Base-by-base conservation (phyloP, 2,113 vertebrate species). In the Malaclemys terrapin region DNA sequence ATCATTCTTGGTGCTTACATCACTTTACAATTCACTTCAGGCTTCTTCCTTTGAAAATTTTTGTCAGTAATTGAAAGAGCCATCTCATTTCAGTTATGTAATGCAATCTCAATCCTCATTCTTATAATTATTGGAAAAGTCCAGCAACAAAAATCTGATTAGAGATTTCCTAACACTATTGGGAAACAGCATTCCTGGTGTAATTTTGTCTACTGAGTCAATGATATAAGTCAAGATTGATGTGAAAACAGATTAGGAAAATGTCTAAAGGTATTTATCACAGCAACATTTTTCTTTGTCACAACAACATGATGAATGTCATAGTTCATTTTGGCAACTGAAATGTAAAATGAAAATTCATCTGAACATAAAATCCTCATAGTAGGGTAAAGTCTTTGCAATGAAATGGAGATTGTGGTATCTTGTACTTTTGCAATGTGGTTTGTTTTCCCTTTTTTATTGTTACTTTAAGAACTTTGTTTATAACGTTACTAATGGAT, bases 51-150 rank as follows among this genome's bases (percentile, higher is more conserved):
- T 85, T 94, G 96, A 93, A 96, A 96, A 97, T 98, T 79, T 84
- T 78, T 94, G 79, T 92, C 89, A 93, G 91, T 97, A 97, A 98
- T 97, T 93, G 93, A 97, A 98, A 96, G 93, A 94, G 93, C 93
- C 81, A 24, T 91, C 93, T 95, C 83, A 93, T 96, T 96, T 87
- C 81, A 91, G 90, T 98, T 97, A 97, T 96, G 96, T 97, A 95
- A 96, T 96, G 93, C 89, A 94, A 94, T 98, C 93, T 97, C 62
- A 85, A 76, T 89, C 92, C 95, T 97, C 87, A 88, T 96, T 93
- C 85, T 85, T 86, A 59, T 84, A 97, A 97, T 97, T 98, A 97
- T 94, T 91, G 81, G 87, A 94, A 92, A 79, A 96, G 80, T 89
- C 96, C 87, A 91, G 92, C 89, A 96, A 95, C 88, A 95, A 91